Conservation (phyloP, 2,113 vertebrate species). For the Chaetura pelagica region DNA sequence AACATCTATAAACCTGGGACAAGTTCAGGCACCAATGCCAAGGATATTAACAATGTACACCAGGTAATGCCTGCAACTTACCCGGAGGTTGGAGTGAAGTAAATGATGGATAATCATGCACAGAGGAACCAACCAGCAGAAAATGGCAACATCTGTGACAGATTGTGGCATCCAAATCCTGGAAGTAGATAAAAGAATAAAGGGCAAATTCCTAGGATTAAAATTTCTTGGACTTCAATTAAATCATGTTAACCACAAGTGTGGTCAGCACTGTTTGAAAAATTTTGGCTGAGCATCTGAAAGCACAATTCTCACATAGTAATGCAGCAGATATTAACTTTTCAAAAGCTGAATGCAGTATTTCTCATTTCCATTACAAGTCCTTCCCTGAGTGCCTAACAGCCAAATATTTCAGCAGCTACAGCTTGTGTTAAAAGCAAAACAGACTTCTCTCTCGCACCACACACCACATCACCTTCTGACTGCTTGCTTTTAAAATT, state of each 20-base stretch:
- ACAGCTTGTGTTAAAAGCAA: not conserved
- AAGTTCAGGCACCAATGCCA: not conserved
- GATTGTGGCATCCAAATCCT: not conserved
- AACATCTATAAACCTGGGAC: not conserved
- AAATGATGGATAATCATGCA: not conserved
- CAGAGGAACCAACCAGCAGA: accelerated
- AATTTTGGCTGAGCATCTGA: not conserved
- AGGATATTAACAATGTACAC: not conserved
- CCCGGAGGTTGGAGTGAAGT: not conserved
- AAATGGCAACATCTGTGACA: not conserved
- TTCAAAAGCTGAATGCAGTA: not conserved
- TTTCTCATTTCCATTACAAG: not conserved
- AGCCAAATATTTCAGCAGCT: not conserved
- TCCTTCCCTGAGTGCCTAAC: not conserved
- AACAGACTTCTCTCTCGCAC: not conserved
- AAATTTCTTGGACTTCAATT: not conserved
- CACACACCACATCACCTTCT: not conserved
- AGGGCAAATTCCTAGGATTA: not conserved
- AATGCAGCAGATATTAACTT: not conserved
- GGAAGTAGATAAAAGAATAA: not conserved
- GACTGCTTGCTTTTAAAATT: not conserved
- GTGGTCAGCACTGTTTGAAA: not conserved
- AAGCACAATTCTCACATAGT: not conserved
- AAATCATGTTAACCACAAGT: not conserved
- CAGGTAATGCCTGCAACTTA: not conserved